Conservation (phyloP, 2,888 invertebrate species). For the Athalia rosae region DNA sequence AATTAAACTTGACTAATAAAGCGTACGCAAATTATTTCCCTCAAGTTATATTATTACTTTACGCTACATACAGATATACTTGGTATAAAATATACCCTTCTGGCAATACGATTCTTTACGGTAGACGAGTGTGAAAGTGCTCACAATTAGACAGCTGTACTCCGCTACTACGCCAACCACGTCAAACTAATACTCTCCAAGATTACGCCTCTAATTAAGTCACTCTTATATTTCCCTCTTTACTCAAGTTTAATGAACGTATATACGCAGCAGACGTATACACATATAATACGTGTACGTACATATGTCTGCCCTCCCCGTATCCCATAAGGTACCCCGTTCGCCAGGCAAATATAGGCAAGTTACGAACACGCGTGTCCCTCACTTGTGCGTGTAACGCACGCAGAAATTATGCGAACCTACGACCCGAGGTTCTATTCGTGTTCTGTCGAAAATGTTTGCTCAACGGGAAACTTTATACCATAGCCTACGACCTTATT, state of each 20-base stretch:
- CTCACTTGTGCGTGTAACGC: too few species aligned
- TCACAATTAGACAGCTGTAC: slow-evolving; percentile 33
- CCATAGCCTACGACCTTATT: too few species aligned
- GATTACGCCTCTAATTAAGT: slow-evolving; percentile 37
- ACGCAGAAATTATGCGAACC: neutral
- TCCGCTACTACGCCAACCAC: slow-evolving; percentile 24
- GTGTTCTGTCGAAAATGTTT: slow-evolving; percentile 24
- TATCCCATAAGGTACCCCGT: slow-evolving; percentile 18
- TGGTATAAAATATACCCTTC: neutral
- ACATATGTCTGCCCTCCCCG: neutral
- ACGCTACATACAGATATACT: neutral
- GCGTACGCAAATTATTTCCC: slow-evolving; percentile 64
- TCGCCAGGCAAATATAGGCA: neutral
- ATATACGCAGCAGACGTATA: too few species aligned
- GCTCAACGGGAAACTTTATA: slow-evolving; percentile 2
- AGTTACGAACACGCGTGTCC: too few species aligned
- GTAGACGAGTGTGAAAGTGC: slow-evolving; percentile 31
- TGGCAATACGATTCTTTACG: slow-evolving; percentile 3
- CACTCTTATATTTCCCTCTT: neutral
- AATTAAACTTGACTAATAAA: slow-evolving; percentile 64
- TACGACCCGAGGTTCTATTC: neutral
- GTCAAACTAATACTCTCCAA: slow-evolving; percentile 29
- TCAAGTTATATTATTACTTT: slow-evolving; percentile 45
- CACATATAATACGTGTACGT: too few species aligned
- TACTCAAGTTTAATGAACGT: slow-evolving; percentile 15